Percentiles rank a stretch among this genome's conserved stretches.
phyloP scores from a whole-genome alignment of 2,113 vertebrate species.

The Passer montanus region DNA sequence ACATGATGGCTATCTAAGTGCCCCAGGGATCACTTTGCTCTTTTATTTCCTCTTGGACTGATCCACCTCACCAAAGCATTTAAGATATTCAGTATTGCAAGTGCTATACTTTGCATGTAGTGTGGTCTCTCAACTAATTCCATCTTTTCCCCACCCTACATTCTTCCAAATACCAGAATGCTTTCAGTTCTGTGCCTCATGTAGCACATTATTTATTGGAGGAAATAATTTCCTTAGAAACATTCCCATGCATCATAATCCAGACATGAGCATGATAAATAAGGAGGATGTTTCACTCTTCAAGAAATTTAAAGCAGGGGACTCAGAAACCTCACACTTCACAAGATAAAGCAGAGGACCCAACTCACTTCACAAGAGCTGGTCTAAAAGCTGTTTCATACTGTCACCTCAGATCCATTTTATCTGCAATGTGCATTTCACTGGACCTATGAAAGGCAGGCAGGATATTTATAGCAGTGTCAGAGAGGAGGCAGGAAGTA shows the following conservation, averaged over 20 bases:
- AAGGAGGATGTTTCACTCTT: background rate
- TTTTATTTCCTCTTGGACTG: conserved; percentile 3
- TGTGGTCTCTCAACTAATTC: background rate
- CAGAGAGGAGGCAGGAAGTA: conserved; percentile 72
- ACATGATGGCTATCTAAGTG: background rate
- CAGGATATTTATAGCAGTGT: conserved; percentile 66
- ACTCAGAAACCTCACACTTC: background rate
- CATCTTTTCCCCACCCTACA: background rate
- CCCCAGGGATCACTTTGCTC: background rate
- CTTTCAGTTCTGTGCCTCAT: background rate
- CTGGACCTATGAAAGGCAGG: background rate
- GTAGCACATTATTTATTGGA: background rate
- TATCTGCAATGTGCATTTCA: background rate
- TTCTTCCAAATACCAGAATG: background rate
- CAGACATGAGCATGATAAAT: background rate
- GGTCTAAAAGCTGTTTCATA: background rate
- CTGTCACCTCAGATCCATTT: background rate
- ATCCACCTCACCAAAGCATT: background rate
- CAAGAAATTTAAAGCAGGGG: background rate
- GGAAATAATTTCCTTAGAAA: background rate
- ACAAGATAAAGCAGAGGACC: background rate
- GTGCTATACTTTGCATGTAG: background rate
- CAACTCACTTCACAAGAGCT: background rate
- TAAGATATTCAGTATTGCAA: background rate
- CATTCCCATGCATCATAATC: background rate